These are phyloP conservation scores for Euura saliciscinereae DNA, from an alignment of 1,140 invertebrate genomes.

Conservation along the genomic window DNA sequence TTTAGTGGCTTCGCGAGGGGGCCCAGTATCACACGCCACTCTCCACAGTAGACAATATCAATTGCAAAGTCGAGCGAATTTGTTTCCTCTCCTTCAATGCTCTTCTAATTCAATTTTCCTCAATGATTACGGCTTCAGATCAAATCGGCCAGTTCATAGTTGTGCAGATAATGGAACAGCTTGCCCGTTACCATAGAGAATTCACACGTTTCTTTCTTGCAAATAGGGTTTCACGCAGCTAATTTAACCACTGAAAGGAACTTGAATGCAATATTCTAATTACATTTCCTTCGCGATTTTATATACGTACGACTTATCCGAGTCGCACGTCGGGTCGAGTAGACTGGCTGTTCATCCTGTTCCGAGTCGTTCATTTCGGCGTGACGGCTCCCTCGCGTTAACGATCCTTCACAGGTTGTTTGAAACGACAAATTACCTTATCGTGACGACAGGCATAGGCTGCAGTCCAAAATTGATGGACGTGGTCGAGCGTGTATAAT, in stretches of 20 bases:
- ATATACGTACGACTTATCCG: neutral
- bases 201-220: neutral
- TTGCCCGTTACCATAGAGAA: neutral
- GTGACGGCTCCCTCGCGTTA: neutral
- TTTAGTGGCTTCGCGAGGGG: too few species aligned
- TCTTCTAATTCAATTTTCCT: neutral
- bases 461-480: neutral
- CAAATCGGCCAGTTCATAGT: neutral
- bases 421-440: constrained; percentile 2
- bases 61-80: too few species aligned
- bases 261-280: constrained; percentile 1
- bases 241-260: neutral
- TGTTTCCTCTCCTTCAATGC: too few species aligned
- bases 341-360: neutral
- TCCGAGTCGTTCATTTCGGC: neutral
- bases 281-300: neutral
- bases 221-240: neutral
- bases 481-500: neutral
- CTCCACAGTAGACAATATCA: too few species aligned
- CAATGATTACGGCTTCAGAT: neutral
- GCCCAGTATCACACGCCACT: neutral
- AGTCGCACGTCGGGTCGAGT: neutral
- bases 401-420: constrained; percentile 7
- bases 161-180: neutral
- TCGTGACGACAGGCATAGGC: neutral